Base-by-base conservation (phyloP, 2,888 invertebrate species). In the Cryptus viduatorius region DNA sequence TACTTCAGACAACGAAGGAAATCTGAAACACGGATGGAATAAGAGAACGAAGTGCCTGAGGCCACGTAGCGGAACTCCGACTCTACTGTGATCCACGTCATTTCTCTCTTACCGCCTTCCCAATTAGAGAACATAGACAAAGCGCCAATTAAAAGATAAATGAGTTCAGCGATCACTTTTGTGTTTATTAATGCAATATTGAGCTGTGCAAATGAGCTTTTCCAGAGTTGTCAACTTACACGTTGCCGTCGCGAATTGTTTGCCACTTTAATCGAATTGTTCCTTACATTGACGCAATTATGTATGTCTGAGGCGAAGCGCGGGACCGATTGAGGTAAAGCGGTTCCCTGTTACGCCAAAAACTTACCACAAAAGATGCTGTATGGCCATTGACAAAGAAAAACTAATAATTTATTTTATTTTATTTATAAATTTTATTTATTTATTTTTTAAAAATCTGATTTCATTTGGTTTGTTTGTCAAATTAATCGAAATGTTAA, bases 81-180 rank as follows among this genome's bases (percentile, higher is more conserved):
- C 83, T 77, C 77, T 73, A 80, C 77, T 79, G 79, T 61, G 53
- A n/a, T 53, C 19, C 53, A 16, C 19, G 31, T 71, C 80, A 77
- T 84, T 84, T 53, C 76, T 80, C 69, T 72, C 61, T 73, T 37
- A 67, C 69, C 64, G 53, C 42, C 42, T 65, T 84, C 72, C 77
- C 67, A 72, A 84, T 68, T 76, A 76, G 80, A 50, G 71, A 56
- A 80, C 56, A 37, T 77, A 80, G 72, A 77, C 24, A 53, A 84
- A 77, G 75, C 72, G 72, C 73, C 73, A 80, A 84, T 84, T 80
- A 80, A 83, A 77, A 77, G 37, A 53, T 64, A 59, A 77, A 84
- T 77, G 67, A 72, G 67, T 77, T 77, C 61, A 72, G 53, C 68
- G 61, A 76, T 67, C 72, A 72, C 50, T 73, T 68, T 65, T n/a